phyloP scores from a whole-genome alignment of 2,113 vertebrate genomes.

The Piaya cayana region DNA sequence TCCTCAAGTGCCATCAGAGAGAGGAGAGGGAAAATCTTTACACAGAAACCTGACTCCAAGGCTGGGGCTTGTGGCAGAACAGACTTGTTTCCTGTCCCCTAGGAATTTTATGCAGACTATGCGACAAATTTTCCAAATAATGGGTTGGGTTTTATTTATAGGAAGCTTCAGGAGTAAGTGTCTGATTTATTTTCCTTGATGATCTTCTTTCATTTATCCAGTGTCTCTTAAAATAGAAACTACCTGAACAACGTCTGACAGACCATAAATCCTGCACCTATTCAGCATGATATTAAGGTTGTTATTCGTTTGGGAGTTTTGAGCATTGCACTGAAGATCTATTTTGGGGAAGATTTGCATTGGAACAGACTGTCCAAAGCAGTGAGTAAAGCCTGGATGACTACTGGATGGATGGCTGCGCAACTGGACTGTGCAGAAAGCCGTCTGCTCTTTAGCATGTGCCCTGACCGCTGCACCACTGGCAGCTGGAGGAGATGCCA shows the following conservation, averaged over 20 bases:
- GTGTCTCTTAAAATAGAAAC: not conserved
- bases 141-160: not conserved
- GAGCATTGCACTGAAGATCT: not conserved
- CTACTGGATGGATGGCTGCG: not conserved
- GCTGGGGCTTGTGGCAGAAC: not conserved
- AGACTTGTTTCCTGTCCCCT: not conserved
- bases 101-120: not conserved
- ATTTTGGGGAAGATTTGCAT: not conserved
- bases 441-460: not conserved
- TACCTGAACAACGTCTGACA: not conserved
- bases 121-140: not conserved
- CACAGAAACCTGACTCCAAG: not conserved
- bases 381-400: not conserved
- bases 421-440: not conserved
- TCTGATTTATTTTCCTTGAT: not conserved
- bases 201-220: not conserved
- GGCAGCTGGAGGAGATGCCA: not conserved
- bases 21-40: not conserved
- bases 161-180: not conserved
- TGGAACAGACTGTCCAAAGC: not conserved
- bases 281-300: no score
- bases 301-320: not conserved
- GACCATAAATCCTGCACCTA: not conserved
- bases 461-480: not conserved
- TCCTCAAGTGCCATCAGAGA: not conserved